phyloP scores from a whole-genome alignment of 2,888 invertebrate species.

The Anorthoa munda region DNA sequence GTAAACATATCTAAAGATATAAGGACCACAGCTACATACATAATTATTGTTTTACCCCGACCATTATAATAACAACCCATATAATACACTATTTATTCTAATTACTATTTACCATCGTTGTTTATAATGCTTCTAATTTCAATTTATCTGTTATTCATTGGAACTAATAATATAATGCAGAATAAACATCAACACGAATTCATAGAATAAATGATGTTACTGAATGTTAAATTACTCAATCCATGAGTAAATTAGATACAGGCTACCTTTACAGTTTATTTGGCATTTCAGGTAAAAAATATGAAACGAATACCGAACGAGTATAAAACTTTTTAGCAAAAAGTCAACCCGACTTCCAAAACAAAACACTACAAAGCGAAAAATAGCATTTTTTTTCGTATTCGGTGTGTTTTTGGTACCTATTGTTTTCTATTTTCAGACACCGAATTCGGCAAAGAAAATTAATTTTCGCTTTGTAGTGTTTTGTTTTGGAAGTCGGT shows the following conservation, averaged over 20 bases:
- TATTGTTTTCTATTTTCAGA: too few relatives aligned
- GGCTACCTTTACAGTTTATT: not conserved
- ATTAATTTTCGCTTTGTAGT: too few relatives aligned
- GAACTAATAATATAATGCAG: slow-evolving; percentile 23
- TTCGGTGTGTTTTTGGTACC: too few relatives aligned
- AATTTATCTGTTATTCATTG: slow-evolving; percentile 18
- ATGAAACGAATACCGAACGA: too few relatives aligned
- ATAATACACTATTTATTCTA: slow-evolving; percentile 7
- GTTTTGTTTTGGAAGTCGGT: too few relatives aligned
- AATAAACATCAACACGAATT: slow-evolving; percentile 28
- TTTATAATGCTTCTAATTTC: slow-evolving; percentile 22
- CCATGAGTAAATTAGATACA: not conserved
- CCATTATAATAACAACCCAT: not conserved
- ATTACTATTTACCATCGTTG: slow-evolving; percentile 15
- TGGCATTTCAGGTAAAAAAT: not conserved
- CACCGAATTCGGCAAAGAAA: too few relatives aligned
- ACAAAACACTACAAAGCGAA: too few relatives aligned
- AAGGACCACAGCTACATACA: too few relatives aligned
- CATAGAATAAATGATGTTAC: not conserved
- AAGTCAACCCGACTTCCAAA: too few relatives aligned
- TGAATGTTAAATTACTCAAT: not conserved
- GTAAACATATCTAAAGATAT: too few relatives aligned
- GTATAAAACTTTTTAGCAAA: too few relatives aligned
- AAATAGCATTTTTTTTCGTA: too few relatives aligned
- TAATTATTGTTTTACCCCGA: not conserved